Evolutionary conservation across 53 echinoderm and acorn worm species (phyloP).

Genomic region (Stichopus horrens): DNA sequence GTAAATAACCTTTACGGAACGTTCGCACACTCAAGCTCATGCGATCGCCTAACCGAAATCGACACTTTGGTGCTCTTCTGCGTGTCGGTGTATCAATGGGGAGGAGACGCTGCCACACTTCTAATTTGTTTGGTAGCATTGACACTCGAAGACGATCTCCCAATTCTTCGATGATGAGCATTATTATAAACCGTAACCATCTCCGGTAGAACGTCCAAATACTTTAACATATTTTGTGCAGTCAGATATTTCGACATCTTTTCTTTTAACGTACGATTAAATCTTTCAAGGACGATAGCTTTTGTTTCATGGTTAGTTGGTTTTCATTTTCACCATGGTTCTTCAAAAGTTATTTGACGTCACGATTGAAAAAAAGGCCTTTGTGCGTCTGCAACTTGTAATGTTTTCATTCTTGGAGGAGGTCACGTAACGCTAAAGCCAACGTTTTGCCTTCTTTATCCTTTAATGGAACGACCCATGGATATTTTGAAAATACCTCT

Average conservation of each 20-base stretch:
- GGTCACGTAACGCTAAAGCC: background rate
- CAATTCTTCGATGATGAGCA: slow-evolving; percentile 42
- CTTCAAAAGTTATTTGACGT: background rate
- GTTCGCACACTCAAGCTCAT: slow-evolving; percentile 57
- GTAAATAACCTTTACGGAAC: slow-evolving; percentile 32
- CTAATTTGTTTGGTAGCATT: slow-evolving; percentile 47
- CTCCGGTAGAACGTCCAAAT: slow-evolving; percentile 16
- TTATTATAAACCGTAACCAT: slow-evolving; percentile 13
- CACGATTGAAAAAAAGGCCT: slow-evolving; percentile 33
- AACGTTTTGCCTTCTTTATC: slow-evolving; percentile 38
- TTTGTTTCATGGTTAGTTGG: too few relatives aligned
- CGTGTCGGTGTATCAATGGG: background rate
- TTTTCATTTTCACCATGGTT: too few relatives aligned
- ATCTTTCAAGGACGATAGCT: slow-evolving; percentile 29
- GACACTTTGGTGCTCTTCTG: too few relatives aligned
- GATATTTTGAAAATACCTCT: slow-evolving; percentile 46
- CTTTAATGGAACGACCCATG: slow-evolving; percentile 47
- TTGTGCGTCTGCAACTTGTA: slow-evolving; percentile 20
- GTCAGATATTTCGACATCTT: slow-evolving; percentile 49
- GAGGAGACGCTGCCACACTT: slow-evolving; percentile 45
- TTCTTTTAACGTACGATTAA: slow-evolving; percentile 37
- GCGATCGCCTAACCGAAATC: slow-evolving; percentile 40
- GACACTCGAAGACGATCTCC: background rate
- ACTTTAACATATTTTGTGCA: slow-evolving; percentile 32
- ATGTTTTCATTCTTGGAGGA: slow-evolving; percentile 8